These are phyloP conservation scores for Nothoprocta perdicaria DNA, from an alignment of 2,113 vertebrate genomes.

Conservation along the genomic window DNA sequence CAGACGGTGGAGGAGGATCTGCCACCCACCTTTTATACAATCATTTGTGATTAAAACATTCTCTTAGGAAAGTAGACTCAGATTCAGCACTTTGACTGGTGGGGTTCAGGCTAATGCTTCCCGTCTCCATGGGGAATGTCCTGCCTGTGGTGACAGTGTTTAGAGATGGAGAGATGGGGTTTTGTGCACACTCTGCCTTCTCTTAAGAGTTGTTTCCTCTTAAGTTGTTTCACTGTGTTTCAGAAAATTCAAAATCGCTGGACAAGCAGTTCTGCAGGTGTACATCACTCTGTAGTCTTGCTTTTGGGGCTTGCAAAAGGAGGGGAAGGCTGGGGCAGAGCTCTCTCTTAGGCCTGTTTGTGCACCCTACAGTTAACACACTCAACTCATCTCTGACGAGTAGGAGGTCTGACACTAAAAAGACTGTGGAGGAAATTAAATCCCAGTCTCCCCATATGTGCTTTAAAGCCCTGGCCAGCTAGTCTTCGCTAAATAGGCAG, in stretches of 20 bases:
- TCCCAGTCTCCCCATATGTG: neutral
- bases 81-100: neutral
- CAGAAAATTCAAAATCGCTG: neutral
- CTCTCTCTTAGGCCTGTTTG: neutral
- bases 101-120: neutral
- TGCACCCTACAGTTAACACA: neutral
- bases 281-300: neutral
- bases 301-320: neutral
- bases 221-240: neutral
- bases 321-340: neutral
- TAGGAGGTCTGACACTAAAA: neutral
- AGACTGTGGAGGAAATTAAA: neutral
- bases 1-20: slow-evolving; percentile 37
- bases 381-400: neutral
- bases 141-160: neutral
- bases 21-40: slow-evolving; percentile 50
- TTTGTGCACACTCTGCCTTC: neutral
- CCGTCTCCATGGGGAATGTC: neutral
- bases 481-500: neutral
- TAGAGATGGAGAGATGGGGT: neutral
- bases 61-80: neutral
- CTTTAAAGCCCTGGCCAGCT: neutral
- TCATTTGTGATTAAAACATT: neutral
- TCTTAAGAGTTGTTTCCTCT: neutral
- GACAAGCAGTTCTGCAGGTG: neutral